Evolutionary conservation across 2,113 vertebrate genomes (phyloP).

Genomic region (Spea bombifrons): DNA sequence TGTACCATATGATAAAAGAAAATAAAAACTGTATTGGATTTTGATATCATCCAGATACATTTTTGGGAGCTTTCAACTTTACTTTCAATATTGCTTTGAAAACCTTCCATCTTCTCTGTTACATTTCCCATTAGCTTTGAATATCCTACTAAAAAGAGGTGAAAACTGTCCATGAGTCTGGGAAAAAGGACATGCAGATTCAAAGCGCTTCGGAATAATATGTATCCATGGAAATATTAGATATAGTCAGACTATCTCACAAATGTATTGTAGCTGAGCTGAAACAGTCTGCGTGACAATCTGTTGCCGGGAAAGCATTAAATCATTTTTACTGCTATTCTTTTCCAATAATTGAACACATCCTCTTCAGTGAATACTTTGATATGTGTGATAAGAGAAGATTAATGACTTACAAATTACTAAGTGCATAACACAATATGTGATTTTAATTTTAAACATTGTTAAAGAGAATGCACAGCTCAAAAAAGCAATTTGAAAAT

Average conservation of each 20-base stretch:
- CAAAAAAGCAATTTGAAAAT: too few species aligned
- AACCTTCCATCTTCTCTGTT: not conserved
- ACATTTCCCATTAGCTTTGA: not conserved
- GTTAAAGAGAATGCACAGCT: too few species aligned
- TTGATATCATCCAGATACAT: too few species aligned
- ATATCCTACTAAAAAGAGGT: not conserved
- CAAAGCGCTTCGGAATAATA: not conserved
- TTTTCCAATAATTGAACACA: not conserved
- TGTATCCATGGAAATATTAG: not conserved
- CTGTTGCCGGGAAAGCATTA: not conserved
- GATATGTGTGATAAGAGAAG: not conserved
- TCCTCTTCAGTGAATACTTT: not conserved
- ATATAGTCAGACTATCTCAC: not conserved
- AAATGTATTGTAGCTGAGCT: not conserved
- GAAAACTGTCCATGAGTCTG: not conserved
- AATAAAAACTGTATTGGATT: too few species aligned
- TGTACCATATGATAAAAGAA: too few species aligned
- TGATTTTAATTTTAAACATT: too few species aligned
- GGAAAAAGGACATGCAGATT: not conserved
- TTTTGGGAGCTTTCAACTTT: too few species aligned
- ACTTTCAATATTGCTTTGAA: too few species aligned
- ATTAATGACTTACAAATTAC: not conserved
- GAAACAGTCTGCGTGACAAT: not conserved
- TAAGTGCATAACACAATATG: too few species aligned
- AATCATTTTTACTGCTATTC: not conserved